Base-by-base conservation (phyloP, 2,797 vertebrate species). In the Sebastolobus altivelis region DNA sequence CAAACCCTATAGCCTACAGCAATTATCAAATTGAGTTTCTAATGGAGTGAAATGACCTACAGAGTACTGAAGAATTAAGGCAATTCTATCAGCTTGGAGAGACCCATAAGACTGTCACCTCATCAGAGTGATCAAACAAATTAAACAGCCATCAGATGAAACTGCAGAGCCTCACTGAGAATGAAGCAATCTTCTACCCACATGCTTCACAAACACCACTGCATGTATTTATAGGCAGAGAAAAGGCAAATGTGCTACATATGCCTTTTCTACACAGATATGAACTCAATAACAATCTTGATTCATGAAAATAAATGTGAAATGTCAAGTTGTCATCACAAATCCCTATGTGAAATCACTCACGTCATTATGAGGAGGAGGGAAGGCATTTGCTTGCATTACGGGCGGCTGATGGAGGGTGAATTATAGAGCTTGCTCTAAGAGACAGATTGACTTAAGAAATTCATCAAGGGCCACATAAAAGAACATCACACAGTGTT, bases 41-140 rank as follows among this genome's bases (percentile, higher is more conserved):
- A 86, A 89, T 76, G 38, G 38, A 77, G 59, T 70, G 60, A 80
- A 85, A 88, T 72, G 62, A 86, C 71, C 72, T 79, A 56, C 55
- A 63, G 82, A 38, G 67, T 79, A 62, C 63, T 72, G 49, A 54
- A 52, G 37, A 82, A 58, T 54, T 20, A 13, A 78, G 70, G 65
- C 35, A 55, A 65, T 65, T 79, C 69, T 66, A 69, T 75, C 68
- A 83, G 83, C 82, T 75, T 29, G 63, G 33, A 62, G 77, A 74
- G 66, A 82, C 74, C 56, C 72, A 49, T 66, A 72, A 83, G 27
- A 84, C 54, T 73, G 40, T 81, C 56, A 83, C 66, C 67, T 82
- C 68, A 80, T 86, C 61, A 65, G 46, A 62, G 61, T 55, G 90
- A 89, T 92, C 87, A 90, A 80, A 87, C 80, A 75, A 88, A 90